Evolutionary conservation across 2,797 vertebrate species (phyloP).

Genomic region (Pseudotriccus pelzelni): DNA sequence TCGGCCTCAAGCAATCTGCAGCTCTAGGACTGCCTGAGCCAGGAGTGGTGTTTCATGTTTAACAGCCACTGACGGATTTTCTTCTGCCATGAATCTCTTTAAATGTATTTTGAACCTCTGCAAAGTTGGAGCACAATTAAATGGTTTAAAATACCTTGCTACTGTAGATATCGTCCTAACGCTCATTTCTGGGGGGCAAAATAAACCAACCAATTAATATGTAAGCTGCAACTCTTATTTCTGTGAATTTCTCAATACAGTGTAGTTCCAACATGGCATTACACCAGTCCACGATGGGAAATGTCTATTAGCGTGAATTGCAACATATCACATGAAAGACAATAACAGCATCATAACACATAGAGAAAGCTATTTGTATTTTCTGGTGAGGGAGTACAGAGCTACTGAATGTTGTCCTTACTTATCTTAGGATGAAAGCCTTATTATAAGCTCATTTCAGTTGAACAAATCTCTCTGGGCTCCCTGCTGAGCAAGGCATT

Average conservation of each 20-base stretch:
- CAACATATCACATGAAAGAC: slow-evolving; percentile 36
- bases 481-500: slow-evolving; percentile 74
- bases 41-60: background rate
- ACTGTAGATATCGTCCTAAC: background rate
- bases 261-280: background rate
- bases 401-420: slow-evolving; percentile 69
- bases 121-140: background rate
- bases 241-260: background rate
- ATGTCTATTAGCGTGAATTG: slow-evolving; percentile 32
- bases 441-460: slow-evolving; percentile 80
- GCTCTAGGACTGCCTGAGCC: background rate
- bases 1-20: background rate
- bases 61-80: slow-evolving; percentile 3
- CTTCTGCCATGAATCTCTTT: background rate
- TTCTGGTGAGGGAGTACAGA: slow-evolving; percentile 57
- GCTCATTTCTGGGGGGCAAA: background rate
- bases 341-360: slow-evolving; percentile 37
- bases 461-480: slow-evolving; percentile 75
- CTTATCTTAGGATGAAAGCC: slow-evolving; percentile 76
- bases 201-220: background rate
- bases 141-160: background rate
- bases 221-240: background rate
- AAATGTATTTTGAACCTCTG: background rate
- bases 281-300: background rate
- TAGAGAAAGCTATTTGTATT: slow-evolving; percentile 66